Conservation (phyloP, 2,797 vertebrate genomes). For the Microtus agrestis region DNA sequence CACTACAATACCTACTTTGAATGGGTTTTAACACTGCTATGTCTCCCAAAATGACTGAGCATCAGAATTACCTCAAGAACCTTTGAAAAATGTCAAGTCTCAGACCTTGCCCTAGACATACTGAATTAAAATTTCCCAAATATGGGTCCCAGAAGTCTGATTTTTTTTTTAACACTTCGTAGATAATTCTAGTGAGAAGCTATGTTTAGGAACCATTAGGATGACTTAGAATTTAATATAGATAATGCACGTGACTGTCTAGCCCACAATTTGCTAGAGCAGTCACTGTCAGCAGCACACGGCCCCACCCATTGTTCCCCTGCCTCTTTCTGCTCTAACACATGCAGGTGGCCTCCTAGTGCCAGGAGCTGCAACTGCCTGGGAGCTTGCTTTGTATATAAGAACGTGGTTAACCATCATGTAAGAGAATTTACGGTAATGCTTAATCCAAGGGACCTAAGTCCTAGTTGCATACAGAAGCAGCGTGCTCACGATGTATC, state of each 20-base stretch:
- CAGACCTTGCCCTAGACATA: conserved; percentile 53
- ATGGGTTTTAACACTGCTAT: conserved; percentile 23
- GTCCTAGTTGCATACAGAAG: background rate
- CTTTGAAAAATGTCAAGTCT: conserved; percentile 59
- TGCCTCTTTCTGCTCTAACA: background rate
- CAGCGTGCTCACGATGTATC: background rate
- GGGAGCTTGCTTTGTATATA: background rate
- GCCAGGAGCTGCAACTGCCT: background rate
- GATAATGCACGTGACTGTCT: background rate
- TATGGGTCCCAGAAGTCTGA: conserved; percentile 25
- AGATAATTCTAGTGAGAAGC: conserved; percentile 47
- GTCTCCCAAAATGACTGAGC: conserved; percentile 58
- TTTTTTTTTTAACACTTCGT: background rate
- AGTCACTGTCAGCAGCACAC: background rate
- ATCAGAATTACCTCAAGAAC: conserved; percentile 35
- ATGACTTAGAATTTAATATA: conserved; percentile 10
- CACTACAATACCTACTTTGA: background rate
- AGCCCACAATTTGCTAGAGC: background rate
- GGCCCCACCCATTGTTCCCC: background rate
- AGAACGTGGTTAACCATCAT: background rate
- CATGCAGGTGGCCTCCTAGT: background rate
- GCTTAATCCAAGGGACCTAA: background rate
- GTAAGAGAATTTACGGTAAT: background rate
- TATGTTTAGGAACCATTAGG: conserved; percentile 43
- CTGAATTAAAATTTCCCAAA: conserved; percentile 69